phyloP scores from a whole-genome alignment of 2,797 vertebrate genomes.

The Peromyscus melanophrys region DNA sequence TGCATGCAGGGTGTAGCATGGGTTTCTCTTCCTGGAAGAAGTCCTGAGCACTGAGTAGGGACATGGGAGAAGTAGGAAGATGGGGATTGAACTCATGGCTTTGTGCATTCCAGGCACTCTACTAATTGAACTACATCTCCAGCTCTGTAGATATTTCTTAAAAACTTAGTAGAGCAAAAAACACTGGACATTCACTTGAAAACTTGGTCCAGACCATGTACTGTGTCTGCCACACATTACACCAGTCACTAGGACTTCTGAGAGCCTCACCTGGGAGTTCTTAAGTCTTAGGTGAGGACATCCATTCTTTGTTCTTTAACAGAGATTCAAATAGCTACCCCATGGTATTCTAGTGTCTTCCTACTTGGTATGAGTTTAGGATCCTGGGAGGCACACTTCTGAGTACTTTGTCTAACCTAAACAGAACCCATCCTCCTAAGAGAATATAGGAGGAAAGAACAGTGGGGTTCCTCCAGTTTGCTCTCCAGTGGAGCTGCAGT shows the following conservation, averaged over 20 bases:
- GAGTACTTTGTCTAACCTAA: background rate
- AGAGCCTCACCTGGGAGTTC: background rate
- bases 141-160: background rate
- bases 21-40: background rate
- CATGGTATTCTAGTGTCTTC: background rate
- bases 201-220: background rate
- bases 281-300: background rate
- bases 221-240: background rate
- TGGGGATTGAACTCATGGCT: background rate
- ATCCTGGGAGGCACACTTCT: background rate
- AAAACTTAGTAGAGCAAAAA: slow-evolving; percentile 10
- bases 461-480: too few relatives aligned
- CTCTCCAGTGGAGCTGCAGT: background rate
- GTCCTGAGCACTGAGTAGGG: background rate
- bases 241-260: background rate
- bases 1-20: accelerated
- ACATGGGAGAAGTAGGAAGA: background rate
- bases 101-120: background rate
- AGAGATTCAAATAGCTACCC: background rate
- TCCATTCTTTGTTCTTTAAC: background rate
- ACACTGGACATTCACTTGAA: slow-evolving; percentile 26
- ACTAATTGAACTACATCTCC: background rate
- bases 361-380: background rate
- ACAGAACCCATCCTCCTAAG: background rate
- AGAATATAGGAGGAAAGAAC: background rate